Percentiles rank a stretch among this genome's conserved stretches.
Evolutionary conservation across 1,140 invertebrate species (phyloP).

Genomic region (Pollicipes pollicipes): DNA sequence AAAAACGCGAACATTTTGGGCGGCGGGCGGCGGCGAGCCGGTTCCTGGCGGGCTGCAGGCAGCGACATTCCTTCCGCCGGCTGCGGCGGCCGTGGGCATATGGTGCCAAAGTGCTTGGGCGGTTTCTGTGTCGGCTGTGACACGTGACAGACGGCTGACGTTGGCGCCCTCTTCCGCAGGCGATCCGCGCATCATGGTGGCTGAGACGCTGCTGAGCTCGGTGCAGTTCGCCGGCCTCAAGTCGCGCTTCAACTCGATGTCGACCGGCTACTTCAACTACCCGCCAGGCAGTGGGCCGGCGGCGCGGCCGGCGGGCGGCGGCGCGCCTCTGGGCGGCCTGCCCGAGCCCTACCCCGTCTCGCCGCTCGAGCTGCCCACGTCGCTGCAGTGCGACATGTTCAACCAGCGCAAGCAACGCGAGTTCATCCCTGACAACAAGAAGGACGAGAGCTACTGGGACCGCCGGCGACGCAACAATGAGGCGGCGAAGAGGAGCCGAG

Average conservation of each 20-base stretch:
- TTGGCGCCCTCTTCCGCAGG: not conserved
- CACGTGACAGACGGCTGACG: no score
- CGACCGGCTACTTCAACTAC: not conserved
- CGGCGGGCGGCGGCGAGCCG: no score
- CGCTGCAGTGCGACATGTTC: conserved; percentile 49
- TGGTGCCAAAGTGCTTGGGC: no score
- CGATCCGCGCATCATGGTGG: not conserved
- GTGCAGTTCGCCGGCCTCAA: not conserved
- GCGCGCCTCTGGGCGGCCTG: conserved; percentile 4
- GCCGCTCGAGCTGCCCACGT: conserved; percentile 14
- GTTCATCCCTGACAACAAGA: conserved; percentile 91
- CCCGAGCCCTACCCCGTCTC: conserved; percentile 15
- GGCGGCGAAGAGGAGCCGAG: conserved; percentile 79
- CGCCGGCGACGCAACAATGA: conserved; percentile 85
- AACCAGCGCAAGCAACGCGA: conserved; percentile 78
- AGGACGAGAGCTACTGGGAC: conserved; percentile 96
- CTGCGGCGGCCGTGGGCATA: no score
- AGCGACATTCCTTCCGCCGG: no score
- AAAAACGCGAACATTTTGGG: no score
- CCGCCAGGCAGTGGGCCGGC: no score
- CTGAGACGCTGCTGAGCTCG: not conserved
- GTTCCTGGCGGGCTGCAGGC: no score
- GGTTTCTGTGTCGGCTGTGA: no score
- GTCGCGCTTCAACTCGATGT: not conserved
- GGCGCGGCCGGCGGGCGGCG: no score